Base-by-base conservation (phyloP, 2,113 vertebrate genomes). In the Ptilorrhoa leucosticta region DNA sequence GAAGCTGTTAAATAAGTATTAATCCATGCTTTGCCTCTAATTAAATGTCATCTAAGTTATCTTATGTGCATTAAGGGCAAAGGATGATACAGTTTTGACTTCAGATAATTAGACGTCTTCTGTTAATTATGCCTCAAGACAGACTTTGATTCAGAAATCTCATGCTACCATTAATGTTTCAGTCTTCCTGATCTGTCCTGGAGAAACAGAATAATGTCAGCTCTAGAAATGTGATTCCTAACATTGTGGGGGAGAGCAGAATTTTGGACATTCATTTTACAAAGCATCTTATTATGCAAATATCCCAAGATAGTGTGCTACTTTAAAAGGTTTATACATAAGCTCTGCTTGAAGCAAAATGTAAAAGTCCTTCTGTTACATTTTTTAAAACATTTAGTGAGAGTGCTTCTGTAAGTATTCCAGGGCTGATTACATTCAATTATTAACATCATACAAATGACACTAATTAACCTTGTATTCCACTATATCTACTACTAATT, bases 381-480 rank as follows among this genome's bases (percentile, higher is more conserved):
- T 76, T 78, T 92, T 85, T 63, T 24, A 61, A 93, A 94, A 72
- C 23, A 88, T 70, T 87, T 64, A 92, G 69, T 81, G 22, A 90
- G 50, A 76, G 7, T 4, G 1, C 21, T 92, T 94, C 83, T 89
- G 28, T 83, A 88, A 86, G 78, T 88, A 63, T 95, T 91, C 81
- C 63, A 66, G 39, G 72, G 88, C 80, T 93, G 93, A 96, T 84
- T 94, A 82, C 40, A 94, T 96, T 96, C 80, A 96, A 95, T 95
- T 95, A 95, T 94, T 96, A 96, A 83, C 57, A 61, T 69, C 33
- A 73, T 82, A 92, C 39, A 88, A 92, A 97, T 87, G 33, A 91
- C 68, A 88, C 60, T 96, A 95, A 97, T 96, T 96, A 96, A 95
- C 81, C 75, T 95, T 94, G 91, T 90, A 81, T 91, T 96, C 51